Conservation (phyloP, 2,113 vertebrate genomes). For the Cisticola juncidis region DNA sequence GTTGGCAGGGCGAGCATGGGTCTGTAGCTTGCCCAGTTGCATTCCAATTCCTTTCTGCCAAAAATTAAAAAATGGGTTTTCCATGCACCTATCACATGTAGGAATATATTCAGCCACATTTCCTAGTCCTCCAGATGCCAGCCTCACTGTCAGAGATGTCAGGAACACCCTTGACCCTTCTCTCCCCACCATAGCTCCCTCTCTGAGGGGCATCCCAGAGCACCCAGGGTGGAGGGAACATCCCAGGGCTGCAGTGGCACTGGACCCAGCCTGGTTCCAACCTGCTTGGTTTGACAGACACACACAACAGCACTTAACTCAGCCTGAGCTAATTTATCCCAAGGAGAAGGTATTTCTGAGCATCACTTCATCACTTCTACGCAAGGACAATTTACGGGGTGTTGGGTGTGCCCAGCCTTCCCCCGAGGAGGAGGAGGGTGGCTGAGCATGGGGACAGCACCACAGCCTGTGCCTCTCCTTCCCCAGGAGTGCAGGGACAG, state of each 20-base stretch:
- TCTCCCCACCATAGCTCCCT: background rate
- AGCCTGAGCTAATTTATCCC: background rate
- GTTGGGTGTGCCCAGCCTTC: background rate
- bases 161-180: background rate
- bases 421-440: background rate
- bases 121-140: background rate
- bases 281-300: background rate
- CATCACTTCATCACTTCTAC: background rate
- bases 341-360: background rate
- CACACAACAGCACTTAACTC: background rate
- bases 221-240: background rate
- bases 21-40: slow-evolving; percentile 59
- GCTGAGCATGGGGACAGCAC: background rate
- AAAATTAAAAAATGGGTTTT: slow-evolving; percentile 61
- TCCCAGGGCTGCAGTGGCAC: background rate
- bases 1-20: slow-evolving; percentile 37
- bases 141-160: background rate
- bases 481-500: background rate
- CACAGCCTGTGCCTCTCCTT: background rate
- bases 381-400: background rate
- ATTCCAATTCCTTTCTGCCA: slow-evolving; percentile 60
- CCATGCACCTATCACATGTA: slow-evolving; percentile 55
- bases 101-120: background rate
- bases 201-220: background rate
- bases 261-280: background rate